phyloP scores from a whole-genome alignment of 1,140 invertebrate genomes.

The Anoplolepis gracilipes region DNA sequence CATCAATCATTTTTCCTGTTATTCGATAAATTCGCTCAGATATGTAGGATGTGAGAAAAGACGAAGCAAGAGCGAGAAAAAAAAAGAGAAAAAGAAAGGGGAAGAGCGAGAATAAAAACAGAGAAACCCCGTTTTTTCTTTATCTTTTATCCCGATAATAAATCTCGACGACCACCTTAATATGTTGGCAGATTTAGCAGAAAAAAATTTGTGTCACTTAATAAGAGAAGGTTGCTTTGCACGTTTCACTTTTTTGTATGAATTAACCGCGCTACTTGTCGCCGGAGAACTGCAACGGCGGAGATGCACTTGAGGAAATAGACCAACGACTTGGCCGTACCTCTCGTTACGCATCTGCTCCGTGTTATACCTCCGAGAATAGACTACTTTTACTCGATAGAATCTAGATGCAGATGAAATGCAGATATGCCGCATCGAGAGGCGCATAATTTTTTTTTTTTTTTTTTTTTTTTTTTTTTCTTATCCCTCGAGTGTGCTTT shows the following conservation, averaged over 20 bases:
- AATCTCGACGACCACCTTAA: conserved; percentile 72
- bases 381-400: background rate
- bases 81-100: conserved; percentile 40
- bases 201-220: conserved; percentile 70
- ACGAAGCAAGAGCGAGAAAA: background rate
- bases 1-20: conserved; percentile 61
- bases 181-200: conserved; percentile 68
- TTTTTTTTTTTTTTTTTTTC: background rate
- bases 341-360: conserved; percentile 32
- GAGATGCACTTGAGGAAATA: conserved; percentile 63
- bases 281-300: conserved; percentile 16
- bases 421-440: background rate
- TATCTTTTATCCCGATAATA: conserved; percentile 75
- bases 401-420: conserved; percentile 18
- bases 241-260: conserved; percentile 34
- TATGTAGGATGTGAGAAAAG: conserved; percentile 31
- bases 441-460: background rate
- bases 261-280: conserved; percentile 27
- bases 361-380: background rate
- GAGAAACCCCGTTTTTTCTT: conserved; percentile 64
- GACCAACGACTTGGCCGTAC: conserved; percentile 34
- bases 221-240: conserved; percentile 58
- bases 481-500: too few relatives aligned
- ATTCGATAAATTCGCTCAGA: conserved; percentile 68
- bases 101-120: conserved; percentile 27